Percentiles rank a stretch among this genome's conserved stretches.
phyloP scores from a whole-genome alignment of 2,113 vertebrate genomes.

The Hippocampus barbouri region DNA sequence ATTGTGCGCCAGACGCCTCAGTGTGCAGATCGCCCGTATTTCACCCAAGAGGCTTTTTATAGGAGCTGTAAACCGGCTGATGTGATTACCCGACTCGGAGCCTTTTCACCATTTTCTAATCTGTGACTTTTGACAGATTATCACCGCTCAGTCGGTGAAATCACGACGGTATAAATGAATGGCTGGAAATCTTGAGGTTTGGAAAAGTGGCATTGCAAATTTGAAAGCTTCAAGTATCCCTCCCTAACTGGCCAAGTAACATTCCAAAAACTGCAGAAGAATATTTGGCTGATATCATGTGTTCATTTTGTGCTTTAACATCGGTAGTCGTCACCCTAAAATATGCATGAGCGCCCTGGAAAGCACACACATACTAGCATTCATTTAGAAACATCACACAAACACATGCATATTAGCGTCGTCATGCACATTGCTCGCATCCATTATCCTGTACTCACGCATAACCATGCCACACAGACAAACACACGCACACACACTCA shows the following conservation, averaged over 20 bases:
- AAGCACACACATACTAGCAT: constrained; percentile 15
- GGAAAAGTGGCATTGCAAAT: neutral
- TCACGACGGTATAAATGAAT: neutral
- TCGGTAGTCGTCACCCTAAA: constrained; percentile 35
- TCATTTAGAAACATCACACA: constrained; percentile 25
- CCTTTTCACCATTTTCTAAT: constrained; percentile 17
- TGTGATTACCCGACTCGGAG: constrained; percentile 25
- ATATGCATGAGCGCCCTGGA: constrained; percentile 25
- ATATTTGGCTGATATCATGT: constrained; percentile 32
- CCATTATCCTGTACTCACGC: constrained; percentile 25
- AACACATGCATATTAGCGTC: constrained; percentile 41
- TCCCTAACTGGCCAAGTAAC: constrained; percentile 1
- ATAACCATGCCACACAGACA: constrained; percentile 12
- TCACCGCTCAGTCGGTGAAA: neutral
- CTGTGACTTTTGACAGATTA: constrained; percentile 21
- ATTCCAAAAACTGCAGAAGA: constrained; percentile 5
- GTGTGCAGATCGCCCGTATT: constrained; percentile 5
- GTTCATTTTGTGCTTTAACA: constrained; percentile 30
- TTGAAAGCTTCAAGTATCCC: constrained; percentile 2
- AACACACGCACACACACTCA: constrained; percentile 9
- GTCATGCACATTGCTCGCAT: constrained; percentile 21
- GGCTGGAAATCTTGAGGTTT: neutral
- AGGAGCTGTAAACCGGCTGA: constrained; percentile 31
- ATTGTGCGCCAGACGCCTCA: constrained; percentile 5
- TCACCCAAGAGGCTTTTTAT: constrained; percentile 33